Conservation (phyloP, 1,140 invertebrate species). For the Trichonephila inaurata region DNA sequence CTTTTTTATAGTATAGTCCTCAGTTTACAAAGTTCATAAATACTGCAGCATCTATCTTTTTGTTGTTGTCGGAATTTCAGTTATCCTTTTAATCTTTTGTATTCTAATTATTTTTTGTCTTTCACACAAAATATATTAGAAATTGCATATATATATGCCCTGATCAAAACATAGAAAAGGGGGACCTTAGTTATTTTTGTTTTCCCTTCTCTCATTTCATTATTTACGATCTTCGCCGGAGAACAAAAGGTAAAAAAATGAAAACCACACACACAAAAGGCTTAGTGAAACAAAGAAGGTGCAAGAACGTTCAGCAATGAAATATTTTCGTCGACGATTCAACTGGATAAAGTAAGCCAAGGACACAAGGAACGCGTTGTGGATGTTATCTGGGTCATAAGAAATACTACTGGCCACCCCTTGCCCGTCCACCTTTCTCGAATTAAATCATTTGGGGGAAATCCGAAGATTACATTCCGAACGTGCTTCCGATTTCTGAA, state of each 20-base stretch:
- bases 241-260: slow-evolving; percentile 31
- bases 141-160: too few relatives aligned
- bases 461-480: slow-evolving; percentile 54
- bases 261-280: slow-evolving; percentile 53
- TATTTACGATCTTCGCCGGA: slow-evolving; percentile 35
- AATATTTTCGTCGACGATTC: slow-evolving; percentile 61
- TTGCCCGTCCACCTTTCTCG: slow-evolving; percentile 7
- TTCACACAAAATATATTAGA: too few relatives aligned
- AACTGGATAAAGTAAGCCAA: slow-evolving; percentile 62
- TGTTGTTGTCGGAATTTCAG: too few relatives aligned
- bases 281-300: slow-evolving; percentile 36
- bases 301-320: background rate
- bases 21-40: background rate
- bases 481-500: slow-evolving; percentile 13
- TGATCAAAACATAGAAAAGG: too few relatives aligned
- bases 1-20: background rate
- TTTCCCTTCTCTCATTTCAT: slow-evolving; percentile 47
- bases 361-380: slow-evolving; percentile 18
- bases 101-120: too few relatives aligned
- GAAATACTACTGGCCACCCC: slow-evolving; percentile 51
- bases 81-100: too few relatives aligned
- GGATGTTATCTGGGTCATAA: slow-evolving; percentile 58
- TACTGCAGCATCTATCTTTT: too few relatives aligned
- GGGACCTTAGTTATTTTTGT: background rate
- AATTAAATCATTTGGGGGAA: slow-evolving; percentile 42